Conservation (phyloP, 2,888 invertebrate genomes). For the Nysson spinosus region DNA sequence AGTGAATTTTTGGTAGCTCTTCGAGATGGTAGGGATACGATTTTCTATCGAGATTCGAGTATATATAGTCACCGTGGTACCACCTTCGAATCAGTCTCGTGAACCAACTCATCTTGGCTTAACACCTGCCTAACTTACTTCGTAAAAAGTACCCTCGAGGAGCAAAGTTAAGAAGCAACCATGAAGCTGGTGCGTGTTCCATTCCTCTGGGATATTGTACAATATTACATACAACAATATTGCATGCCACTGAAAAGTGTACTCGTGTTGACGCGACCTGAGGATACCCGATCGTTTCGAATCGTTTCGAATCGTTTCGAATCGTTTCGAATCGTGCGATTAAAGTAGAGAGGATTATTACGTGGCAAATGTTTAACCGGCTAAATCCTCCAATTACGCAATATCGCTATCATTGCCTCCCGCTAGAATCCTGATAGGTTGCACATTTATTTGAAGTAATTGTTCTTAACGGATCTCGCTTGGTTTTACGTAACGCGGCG, state of each 20-base stretch:
- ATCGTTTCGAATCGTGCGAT: conserved; percentile 25
- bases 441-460: conserved; percentile 23
- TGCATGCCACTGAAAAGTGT: no score
- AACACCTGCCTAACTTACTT: conserved; percentile 14
- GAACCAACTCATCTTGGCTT: conserved; percentile 35
- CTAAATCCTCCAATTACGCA: conserved; percentile 16
- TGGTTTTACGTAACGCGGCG: conserved; percentile 17
- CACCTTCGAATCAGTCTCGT: conserved; percentile 45
- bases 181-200: conserved; percentile 59
- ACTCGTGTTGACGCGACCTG: no score
- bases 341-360: conserved; percentile 15
- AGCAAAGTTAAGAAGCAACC: conserved; percentile 14
- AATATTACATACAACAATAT: no score
- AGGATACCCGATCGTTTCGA: no score
- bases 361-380: conserved; percentile 16
- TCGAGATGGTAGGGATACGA: conserved; percentile 32
- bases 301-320: no score
- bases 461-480: conserved; percentile 16
- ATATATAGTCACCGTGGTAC: conserved; percentile 43
- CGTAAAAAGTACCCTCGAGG: not conserved
- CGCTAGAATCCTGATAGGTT: conserved; percentile 22
- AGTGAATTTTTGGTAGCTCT: conserved; percentile 39
- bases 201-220: no score
- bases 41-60: conserved; percentile 41
- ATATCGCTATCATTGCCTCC: conserved; percentile 17